These are phyloP conservation scores for Enoplosus armatus DNA, from an alignment of 2,797 vertebrate species.

Conservation along the genomic window DNA sequence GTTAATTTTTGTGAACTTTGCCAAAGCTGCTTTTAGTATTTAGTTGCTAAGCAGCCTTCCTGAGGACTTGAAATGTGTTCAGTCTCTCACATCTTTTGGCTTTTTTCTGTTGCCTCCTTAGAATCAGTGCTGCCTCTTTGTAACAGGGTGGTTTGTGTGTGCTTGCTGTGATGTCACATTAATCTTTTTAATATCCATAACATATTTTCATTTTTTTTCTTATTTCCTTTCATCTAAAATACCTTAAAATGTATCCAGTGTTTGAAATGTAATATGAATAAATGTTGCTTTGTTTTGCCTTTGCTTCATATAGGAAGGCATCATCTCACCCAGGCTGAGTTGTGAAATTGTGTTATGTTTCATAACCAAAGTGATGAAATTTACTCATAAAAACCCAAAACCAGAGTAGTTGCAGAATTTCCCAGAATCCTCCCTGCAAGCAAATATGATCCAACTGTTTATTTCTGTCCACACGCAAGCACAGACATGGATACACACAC, in stretches of 20 bases:
- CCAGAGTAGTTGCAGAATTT: not conserved
- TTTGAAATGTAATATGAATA: not conserved
- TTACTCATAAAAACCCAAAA: not conserved
- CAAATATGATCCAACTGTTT: not conserved
- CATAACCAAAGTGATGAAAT: constrained; percentile 1
- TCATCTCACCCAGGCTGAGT: not conserved
- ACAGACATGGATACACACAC: not conserved
- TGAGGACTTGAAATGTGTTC: not conserved
- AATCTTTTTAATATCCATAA: not conserved
- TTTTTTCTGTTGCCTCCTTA: not conserved
- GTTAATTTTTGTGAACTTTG: not conserved
- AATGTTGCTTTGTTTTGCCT: not conserved
- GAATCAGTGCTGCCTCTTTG: not conserved
- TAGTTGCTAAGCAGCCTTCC: not conserved
- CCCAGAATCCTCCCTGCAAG: constrained; percentile 2
- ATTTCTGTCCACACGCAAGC: not conserved
- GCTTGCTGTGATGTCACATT: not conserved
- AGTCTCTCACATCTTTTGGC: not conserved
- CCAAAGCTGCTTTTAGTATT: constrained; percentile 9
- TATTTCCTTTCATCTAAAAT: not conserved
- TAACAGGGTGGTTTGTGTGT: not conserved
- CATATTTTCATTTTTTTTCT: not conserved
- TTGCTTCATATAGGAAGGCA: not conserved
- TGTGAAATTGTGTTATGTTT: constrained; percentile 9
- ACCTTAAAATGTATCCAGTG: not conserved